Conservation (phyloP, 2,797 vertebrate genomes). For the Falco novaeseelandiae region DNA sequence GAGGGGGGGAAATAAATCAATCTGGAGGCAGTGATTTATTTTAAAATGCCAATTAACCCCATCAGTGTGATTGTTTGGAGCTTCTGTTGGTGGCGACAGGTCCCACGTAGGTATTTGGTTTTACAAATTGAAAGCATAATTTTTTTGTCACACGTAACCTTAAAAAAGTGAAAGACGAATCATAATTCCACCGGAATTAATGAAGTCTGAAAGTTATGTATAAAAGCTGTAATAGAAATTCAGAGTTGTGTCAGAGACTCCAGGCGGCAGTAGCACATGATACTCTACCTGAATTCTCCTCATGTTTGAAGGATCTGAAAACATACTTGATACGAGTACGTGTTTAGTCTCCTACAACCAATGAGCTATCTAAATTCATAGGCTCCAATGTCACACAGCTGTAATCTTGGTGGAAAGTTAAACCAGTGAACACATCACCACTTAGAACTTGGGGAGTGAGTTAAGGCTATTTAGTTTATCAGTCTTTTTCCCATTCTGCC, state of each 20-base stretch:
- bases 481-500: slow-evolving; percentile 14
- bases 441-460: slow-evolving; percentile 66
- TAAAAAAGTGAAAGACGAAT: slow-evolving; percentile 71
- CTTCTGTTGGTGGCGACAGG: slow-evolving; percentile 60
- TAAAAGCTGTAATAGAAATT: slow-evolving; percentile 74
- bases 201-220: slow-evolving; percentile 78
- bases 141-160: slow-evolving; percentile 74
- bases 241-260: slow-evolving; percentile 65
- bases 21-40: slow-evolving; percentile 78
- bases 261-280: slow-evolving; percentile 49
- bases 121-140: slow-evolving; percentile 77
- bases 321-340: slow-evolving; percentile 68
- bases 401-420: slow-evolving; percentile 79
- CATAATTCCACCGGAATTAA: slow-evolving; percentile 76
- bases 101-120: slow-evolving; percentile 66
- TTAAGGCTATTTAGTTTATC: slow-evolving; percentile 65
- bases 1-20: slow-evolving; percentile 73
- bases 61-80: slow-evolving; percentile 65
- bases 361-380: slow-evolving; percentile 87
- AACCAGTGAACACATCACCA: slow-evolving; percentile 67
- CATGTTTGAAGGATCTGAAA: slow-evolving; percentile 74
- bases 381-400: slow-evolving; percentile 78
- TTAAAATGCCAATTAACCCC: slow-evolving; percentile 82
- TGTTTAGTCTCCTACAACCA: slow-evolving; percentile 84
- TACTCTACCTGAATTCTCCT: slow-evolving; percentile 74